Base-by-base conservation (phyloP, 2,797 vertebrate genomes). In the Acridotheres tristis region DNA sequence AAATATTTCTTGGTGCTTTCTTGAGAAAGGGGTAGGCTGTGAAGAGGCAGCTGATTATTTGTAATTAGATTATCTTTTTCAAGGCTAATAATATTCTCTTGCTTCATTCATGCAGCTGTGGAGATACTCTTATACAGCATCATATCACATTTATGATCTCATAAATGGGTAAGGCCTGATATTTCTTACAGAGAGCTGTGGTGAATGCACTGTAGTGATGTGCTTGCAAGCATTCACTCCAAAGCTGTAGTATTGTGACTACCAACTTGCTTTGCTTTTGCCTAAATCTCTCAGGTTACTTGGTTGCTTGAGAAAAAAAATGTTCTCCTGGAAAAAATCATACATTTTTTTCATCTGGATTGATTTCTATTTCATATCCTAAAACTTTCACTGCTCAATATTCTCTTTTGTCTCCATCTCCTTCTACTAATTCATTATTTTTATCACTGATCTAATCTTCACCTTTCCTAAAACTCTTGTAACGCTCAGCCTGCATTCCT, bases 61-160 rank as follows among this genome's bases (percentile, higher is more conserved):
- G 67, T 58, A 78, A 62, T 72, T 63, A 58, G 10, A 34, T 71
- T 79, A 25, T 63, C n/a, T 85, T 69, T 85, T 83, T 88, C 23
- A n/a, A 87, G 54, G 16, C 54, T 67, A 88, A 54, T 88, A 88
- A 51, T 86, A 77, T 93, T 92, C 85, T 92, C n/a, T 82, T 96
- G 38, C 71, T 82, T 92, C 73, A 96, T 91, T 96, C 95, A 96
- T 87, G 95, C 98, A 99, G 99, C 97, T 98, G 96, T 99, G 99
- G 99, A 98, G 99, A 97, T 98, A 99, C 91, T 99, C 99, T 38
- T 99, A 97, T 91, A 98, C 98, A 18, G 99, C 99, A 34, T 99
- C 99, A 6, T 99, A 99, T 94, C 98, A 98, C 90, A 98, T 99
- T 96, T 99, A 98, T 85, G 96, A 99, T 97, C 97, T 98, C 92